Evolutionary conservation across 2,113 vertebrate genomes (phyloP), one percentile per base, ranked within the genome.

Genomic region (Myocastor coypus): DNA sequence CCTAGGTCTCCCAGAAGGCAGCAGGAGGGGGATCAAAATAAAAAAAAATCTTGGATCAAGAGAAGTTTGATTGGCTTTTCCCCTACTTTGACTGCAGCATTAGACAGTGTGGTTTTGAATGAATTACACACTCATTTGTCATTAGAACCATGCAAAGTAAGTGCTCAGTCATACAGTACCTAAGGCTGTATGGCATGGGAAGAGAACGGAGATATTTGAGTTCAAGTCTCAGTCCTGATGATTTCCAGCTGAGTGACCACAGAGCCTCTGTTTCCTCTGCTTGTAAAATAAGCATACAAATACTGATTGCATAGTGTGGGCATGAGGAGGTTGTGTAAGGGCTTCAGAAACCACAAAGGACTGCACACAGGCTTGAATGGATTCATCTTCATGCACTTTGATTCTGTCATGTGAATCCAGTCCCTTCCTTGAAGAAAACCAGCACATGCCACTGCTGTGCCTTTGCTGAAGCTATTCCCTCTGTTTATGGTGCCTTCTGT

Each of bases 51-150:
- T 92, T 32, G 12, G 50, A 89, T 93, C 64, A 50, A 93, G 77
- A 80, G 85, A 87, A 94, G 96, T 92, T 92, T 71, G 87, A 97
- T 96, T 68, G 69, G 81, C 73, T 94, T 89, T 50, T 4, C 46
- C 59, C 64, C 52, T n/a, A 75, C 85, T 88, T 55, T 90, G 95
- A 96, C 94, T 94, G 78, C 52, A 34, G 26, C 75, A 88, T 83
- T 71, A 52, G 80, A 94, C 91, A 0, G 12, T 22, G 32, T 1
- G 78, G 83, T 61, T 59, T 69, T 75, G 59, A 61, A 88, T 30
- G 89, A 92, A 86, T 86, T 46, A 83, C 73, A 96, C n/a, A 12
- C 61, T 90, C 93, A 87, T 87, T 95, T 94, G 61, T 93, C 87
- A 69, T 42, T 82, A 92, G 71, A 87, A 68, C 83, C 73, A 84